These are phyloP conservation scores for Napeogenes sylphis DNA, from an alignment of 2,888 invertebrate species.

Conservation along the genomic window DNA sequence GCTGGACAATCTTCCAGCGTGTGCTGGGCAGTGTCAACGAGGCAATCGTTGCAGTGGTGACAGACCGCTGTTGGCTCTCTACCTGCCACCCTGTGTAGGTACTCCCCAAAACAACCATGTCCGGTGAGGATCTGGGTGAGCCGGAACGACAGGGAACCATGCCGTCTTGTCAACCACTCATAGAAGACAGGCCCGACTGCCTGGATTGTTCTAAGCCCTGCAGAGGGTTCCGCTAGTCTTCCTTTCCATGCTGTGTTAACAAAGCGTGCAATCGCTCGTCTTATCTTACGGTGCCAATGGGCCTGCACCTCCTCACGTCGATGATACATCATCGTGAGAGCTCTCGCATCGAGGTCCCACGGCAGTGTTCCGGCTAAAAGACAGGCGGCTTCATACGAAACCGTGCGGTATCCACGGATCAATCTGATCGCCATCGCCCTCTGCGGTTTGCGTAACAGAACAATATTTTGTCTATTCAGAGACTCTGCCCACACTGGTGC, in stretches of 20 bases:
- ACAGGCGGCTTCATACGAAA: not conserved
- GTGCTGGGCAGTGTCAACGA: too few relatives aligned
- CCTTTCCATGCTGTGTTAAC: not conserved
- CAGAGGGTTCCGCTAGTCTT: not conserved
- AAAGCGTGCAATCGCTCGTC: not conserved
- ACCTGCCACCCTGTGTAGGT: not conserved
- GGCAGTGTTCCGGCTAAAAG: not conserved
- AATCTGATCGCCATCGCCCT: constrained; percentile 15
- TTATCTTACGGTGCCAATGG: not conserved
- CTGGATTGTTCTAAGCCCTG: not conserved
- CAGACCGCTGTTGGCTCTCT: not conserved
- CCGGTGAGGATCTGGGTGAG: not conserved
- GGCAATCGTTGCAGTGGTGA: not conserved
- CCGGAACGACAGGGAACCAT: not conserved
- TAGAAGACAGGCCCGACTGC: not conserved
- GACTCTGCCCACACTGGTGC: constrained; percentile 12
- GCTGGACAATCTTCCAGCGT: too few relatives aligned
- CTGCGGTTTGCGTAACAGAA: not conserved
- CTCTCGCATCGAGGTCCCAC: not conserved
- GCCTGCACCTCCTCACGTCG: not conserved
- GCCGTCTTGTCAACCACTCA: not conserved
- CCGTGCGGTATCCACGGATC: not conserved
- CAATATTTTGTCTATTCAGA: not conserved
- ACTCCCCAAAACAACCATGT: not conserved
- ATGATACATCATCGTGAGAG: not conserved